Evolutionary conservation across 2,113 vertebrate genomes (phyloP).

Genomic region (Shinisaurus crocodilurus): DNA sequence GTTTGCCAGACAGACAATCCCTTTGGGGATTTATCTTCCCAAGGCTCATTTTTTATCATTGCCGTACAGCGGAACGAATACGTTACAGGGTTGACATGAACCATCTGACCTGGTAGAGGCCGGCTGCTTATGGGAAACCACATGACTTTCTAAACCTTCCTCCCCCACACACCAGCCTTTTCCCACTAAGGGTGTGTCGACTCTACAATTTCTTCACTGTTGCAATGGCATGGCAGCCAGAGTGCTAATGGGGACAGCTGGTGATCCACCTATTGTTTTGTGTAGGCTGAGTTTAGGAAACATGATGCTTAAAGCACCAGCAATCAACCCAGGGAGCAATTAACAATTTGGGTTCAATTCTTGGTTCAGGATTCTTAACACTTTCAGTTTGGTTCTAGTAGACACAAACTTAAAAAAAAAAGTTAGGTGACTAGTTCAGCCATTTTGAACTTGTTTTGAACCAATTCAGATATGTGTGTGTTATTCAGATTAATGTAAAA

Average conservation of each 20-base stretch:
- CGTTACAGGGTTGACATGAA: neutral
- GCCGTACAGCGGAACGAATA: neutral
- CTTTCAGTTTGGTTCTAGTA: neutral
- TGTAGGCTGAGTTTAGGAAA: neutral
- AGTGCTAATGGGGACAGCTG: neutral
- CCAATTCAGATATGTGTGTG: neutral
- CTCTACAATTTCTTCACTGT: neutral
- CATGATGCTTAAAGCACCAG: neutral
- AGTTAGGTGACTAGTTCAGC: neutral
- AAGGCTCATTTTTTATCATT: neutral
- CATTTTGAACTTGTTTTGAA: neutral
- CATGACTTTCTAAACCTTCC: neutral
- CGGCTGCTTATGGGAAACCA: neutral
- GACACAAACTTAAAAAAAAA: neutral
- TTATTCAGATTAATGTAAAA: neutral
- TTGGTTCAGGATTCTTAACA: neutral
- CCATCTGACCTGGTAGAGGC: neutral
- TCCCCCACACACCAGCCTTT: neutral
- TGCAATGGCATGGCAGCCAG: neutral
- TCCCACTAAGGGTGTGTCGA: neutral
- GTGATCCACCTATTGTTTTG: neutral
- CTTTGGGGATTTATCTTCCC: conserved; percentile 2
- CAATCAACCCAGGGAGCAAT: neutral
- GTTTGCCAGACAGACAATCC: neutral
- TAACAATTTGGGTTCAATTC: neutral